phyloP scores from a whole-genome alignment of 2,797 vertebrate species.

The Pelodytes ibericus region DNA sequence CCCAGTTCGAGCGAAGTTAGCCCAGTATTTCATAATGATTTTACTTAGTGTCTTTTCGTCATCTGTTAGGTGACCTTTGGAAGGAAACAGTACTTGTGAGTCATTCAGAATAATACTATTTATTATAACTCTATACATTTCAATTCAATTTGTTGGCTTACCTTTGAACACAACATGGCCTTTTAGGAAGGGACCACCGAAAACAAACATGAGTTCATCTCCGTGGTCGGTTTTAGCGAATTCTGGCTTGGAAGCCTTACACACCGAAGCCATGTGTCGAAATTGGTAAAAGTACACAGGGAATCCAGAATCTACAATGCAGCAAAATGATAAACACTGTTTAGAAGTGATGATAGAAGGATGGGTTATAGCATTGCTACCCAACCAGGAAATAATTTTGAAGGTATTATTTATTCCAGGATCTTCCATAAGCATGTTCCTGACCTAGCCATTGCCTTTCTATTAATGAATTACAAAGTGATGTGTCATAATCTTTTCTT shows the following conservation, averaged over 20 bases:
- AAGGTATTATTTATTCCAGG: too few species aligned
- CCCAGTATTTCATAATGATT: slow-evolving; percentile 80
- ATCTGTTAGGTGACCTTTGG: slow-evolving; percentile 61
- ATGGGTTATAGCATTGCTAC: too few species aligned
- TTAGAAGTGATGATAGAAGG: too few species aligned
- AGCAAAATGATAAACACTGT: too few species aligned
- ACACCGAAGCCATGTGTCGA: slow-evolving; percentile 66
- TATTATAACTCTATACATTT: too few species aligned
- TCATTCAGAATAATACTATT: too few species aligned
- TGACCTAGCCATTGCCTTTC: too few species aligned
- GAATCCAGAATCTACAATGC: slow-evolving; percentile 70
- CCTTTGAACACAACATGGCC: slow-evolving; percentile 53
- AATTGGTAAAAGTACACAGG: slow-evolving; percentile 84
- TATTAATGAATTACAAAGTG: too few species aligned
- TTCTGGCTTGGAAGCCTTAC: slow-evolving; percentile 67
- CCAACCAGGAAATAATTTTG: too few species aligned
- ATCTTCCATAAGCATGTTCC: too few species aligned
- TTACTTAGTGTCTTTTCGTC: slow-evolving; percentile 80
- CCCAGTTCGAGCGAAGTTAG: slow-evolving; percentile 75
- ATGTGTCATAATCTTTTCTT: too few species aligned
- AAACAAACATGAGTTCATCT: slow-evolving; percentile 79
- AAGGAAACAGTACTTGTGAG: background rate
- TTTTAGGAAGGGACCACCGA: slow-evolving; percentile 78
- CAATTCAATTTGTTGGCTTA: too few species aligned
- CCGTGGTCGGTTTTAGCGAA: slow-evolving; percentile 83